Evolutionary conservation across 2,113 vertebrate genomes (phyloP).

Genomic region (Archilochus colubris): DNA sequence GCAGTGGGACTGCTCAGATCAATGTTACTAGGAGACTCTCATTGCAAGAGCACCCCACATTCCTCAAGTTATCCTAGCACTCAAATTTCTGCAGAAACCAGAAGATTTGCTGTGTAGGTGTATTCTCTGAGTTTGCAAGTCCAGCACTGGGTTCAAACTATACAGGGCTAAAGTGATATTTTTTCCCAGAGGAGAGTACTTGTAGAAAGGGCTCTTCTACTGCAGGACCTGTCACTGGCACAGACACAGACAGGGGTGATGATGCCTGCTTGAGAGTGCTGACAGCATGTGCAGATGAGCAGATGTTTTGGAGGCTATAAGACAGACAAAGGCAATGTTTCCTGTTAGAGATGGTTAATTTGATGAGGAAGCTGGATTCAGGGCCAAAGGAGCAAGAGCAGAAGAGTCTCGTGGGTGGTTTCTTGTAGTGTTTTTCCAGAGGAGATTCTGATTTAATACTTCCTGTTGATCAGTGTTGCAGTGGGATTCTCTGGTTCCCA

Average conservation of each 20-base stretch:
- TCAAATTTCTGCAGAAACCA: not conserved
- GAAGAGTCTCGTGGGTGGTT: not conserved
- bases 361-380: slow-evolving; percentile 24
- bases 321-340: not conserved
- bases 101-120: not conserved
- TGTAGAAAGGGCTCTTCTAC: not conserved
- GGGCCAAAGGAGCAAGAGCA: slow-evolving; percentile 13
- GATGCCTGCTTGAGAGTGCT: fast-evolving
- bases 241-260: not conserved
- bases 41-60: not conserved
- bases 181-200: not conserved
- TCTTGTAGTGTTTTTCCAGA: slow-evolving; percentile 33
- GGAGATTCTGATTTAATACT: slow-evolving; percentile 47
- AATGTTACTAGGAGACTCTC: not conserved
- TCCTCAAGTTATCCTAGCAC: not conserved
- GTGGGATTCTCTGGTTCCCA: slow-evolving; percentile 1
- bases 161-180: not conserved
- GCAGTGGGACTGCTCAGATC: not conserved
- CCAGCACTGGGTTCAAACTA: not conserved
- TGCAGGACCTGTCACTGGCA: not conserved
- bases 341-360: not conserved
- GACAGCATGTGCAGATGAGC: not conserved
- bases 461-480: slow-evolving; percentile 36
- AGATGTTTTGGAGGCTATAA: not conserved
- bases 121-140: not conserved